phyloP scores from a whole-genome alignment of 2,113 vertebrate genomes.

The Coptodon rendalli region DNA sequence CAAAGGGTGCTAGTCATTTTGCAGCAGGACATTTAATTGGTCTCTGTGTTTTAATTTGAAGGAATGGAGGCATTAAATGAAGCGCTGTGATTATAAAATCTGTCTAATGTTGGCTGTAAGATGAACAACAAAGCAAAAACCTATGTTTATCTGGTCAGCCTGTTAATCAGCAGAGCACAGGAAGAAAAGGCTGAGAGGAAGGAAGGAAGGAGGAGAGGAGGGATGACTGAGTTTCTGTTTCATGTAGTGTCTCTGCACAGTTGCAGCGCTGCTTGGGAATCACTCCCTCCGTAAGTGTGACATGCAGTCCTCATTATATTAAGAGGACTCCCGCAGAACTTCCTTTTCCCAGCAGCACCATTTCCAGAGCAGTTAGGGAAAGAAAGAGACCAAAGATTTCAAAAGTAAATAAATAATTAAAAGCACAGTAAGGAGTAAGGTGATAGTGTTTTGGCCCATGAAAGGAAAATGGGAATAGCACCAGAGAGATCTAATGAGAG shows the following conservation, averaged over 20 bases:
- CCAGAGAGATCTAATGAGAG: not conserved
- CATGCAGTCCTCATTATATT: constrained; percentile 39
- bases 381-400: not conserved
- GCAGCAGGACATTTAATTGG: constrained; percentile 23
- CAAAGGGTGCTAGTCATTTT: not conserved
- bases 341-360: not conserved
- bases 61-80: not conserved
- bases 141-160: not conserved
- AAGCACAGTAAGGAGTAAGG: not conserved
- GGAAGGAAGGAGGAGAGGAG: not conserved
- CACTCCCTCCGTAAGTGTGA: constrained; percentile 10
- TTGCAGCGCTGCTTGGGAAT: constrained; percentile 9
- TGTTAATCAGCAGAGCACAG: not conserved
- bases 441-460: not conserved
- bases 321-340: constrained; percentile 1
- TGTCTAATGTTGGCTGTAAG: constrained; percentile 8
- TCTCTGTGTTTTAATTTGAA: not conserved
- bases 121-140: constrained; percentile 6
- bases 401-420: not conserved
- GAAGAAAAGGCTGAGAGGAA: not conserved
- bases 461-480: not conserved
- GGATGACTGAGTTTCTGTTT: constrained; percentile 4
- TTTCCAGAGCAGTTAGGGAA: not conserved
- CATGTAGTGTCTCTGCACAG: not conserved
- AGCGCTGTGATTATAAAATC: constrained; percentile 15